A percentile compares a stretch with the other conserved stretches of the same genome.
Conservation (phyloP, 2,113 vertebrate species). For the Dipodomys spectabilis region DNA sequence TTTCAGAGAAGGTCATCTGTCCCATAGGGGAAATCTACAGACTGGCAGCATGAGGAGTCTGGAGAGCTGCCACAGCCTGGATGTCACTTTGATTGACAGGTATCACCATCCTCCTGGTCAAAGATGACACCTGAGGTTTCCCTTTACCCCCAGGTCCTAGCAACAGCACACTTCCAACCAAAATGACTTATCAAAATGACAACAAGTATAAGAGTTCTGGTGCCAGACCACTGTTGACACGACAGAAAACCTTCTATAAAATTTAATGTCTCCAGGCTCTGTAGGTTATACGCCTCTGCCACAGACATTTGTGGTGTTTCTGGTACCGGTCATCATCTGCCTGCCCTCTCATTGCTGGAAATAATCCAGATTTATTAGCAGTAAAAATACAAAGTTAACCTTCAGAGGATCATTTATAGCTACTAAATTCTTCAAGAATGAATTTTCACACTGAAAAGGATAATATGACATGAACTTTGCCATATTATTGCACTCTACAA, state of each 20-base stretch:
- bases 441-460: neutral
- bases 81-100: neutral
- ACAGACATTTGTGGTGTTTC: neutral
- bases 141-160: neutral
- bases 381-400: neutral
- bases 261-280: neutral
- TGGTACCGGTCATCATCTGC: neutral
- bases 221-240: neutral
- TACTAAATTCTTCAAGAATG: neutral
- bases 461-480: neutral
- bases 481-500: neutral
- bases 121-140: neutral
- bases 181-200: neutral
- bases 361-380: neutral
- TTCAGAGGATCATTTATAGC: neutral
- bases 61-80: neutral
- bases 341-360: neutral
- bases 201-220: neutral
- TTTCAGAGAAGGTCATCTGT: conserved; percentile 21
- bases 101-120: neutral
- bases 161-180: neutral
- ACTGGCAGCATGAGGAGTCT: neutral
- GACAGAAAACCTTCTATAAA: neutral
- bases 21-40: neutral
- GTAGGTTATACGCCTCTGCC: neutral